Evolutionary conservation across 2,797 vertebrate genomes (phyloP).

Genomic region (Acestrorhynchus altus): DNA sequence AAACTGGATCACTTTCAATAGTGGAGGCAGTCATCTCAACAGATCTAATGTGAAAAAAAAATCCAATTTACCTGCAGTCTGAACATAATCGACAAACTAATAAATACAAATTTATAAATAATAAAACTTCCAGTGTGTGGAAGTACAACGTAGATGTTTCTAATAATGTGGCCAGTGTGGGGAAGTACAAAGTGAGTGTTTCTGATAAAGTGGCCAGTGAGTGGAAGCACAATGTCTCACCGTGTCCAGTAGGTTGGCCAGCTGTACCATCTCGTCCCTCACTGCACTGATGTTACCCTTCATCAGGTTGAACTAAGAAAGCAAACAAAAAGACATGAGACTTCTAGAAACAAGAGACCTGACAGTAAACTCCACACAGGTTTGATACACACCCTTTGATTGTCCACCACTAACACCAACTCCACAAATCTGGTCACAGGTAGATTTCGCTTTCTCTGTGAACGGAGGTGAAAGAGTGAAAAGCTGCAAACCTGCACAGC

Average conservation of each 20-base stretch:
- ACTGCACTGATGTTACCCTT: slow-evolving; percentile 71
- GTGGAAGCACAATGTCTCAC: slow-evolving; percentile 63
- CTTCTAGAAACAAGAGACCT: background rate
- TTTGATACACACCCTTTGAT: slow-evolving; percentile 76
- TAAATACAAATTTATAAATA: too few species aligned
- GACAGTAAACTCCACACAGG: too few species aligned
- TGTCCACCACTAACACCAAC: slow-evolving; percentile 86
- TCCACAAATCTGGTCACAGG: slow-evolving; percentile 85
- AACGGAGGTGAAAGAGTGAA: background rate
- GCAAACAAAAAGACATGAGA: slow-evolving; percentile 8
- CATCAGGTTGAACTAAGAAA: slow-evolving; percentile 78
- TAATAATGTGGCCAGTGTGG: too few species aligned
- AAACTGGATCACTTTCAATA: too few species aligned
- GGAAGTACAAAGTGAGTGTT: too few species aligned
- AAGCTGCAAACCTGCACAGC: background rate
- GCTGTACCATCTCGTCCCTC: slow-evolving; percentile 79
- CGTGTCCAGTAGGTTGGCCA: slow-evolving; percentile 86
- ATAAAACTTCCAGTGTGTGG: too few species aligned
- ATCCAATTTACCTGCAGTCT: too few species aligned
- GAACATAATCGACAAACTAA: too few species aligned
- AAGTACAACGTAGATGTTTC: too few species aligned
- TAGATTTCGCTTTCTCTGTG: slow-evolving; percentile 82
- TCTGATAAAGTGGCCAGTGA: too few species aligned
- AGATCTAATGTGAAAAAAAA: too few species aligned
- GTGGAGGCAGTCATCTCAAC: too few species aligned